phyloP scores from a whole-genome alignment of 2,797 vertebrate genomes.

The Hapalemur alaotrensis region DNA sequence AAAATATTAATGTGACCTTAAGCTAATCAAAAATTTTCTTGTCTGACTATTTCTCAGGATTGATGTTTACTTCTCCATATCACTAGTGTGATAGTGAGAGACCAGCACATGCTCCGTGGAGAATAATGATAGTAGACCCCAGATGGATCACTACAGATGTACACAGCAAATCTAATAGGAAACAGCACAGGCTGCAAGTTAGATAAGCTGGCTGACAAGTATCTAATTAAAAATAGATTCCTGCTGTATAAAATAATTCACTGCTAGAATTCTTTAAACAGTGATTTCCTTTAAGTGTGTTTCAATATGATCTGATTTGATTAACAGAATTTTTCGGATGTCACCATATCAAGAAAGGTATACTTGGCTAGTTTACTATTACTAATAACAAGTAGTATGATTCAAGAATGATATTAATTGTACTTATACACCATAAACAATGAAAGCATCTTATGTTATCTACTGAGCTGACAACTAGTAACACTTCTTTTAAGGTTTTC shows the following conservation, averaged over 20 bases:
- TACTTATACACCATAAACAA: not conserved
- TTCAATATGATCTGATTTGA: not conserved
- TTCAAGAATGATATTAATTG: not conserved
- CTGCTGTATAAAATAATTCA: constrained; percentile 21
- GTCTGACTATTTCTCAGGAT: not conserved
- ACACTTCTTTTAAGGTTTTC: not conserved
- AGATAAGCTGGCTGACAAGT: not conserved
- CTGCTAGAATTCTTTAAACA: constrained; percentile 27
- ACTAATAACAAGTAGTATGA: constrained; percentile 11
- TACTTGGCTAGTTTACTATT: not conserved
- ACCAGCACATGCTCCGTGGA: not conserved
- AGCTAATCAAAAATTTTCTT: not conserved
- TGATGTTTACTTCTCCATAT: not conserved
- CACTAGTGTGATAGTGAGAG: not conserved
- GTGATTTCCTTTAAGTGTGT: not conserved
- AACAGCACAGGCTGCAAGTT: not conserved
- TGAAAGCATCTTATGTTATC: not conserved
- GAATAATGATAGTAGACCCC: not conserved
- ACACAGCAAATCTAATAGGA: not conserved
- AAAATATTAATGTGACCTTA: not conserved
- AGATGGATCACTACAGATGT: not conserved
- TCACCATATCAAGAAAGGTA: not conserved
- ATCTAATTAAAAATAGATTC: not conserved
- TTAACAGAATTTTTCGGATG: constrained; percentile 26
- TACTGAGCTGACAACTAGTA: not conserved